Conservation (phyloP, 1,140 invertebrate genomes). For the Teleogryllus occipitalis region DNA sequence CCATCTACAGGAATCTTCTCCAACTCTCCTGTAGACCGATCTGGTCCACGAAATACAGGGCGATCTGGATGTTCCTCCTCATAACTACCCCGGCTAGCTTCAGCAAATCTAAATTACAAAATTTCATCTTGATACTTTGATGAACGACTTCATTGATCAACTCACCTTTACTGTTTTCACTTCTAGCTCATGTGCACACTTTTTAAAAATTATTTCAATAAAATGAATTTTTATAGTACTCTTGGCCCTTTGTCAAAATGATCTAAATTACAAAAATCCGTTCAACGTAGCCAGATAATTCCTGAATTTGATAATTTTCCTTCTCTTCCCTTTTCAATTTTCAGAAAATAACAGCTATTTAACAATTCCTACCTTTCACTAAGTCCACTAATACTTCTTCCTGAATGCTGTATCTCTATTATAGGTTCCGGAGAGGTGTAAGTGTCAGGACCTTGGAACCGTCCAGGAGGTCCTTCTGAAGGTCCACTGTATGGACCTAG, state of each 20-base stretch:
- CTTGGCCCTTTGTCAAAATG: too few relatives aligned
- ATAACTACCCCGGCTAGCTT: background rate
- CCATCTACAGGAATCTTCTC: background rate
- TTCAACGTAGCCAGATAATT: too few relatives aligned
- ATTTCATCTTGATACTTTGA: background rate
- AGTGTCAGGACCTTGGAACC: background rate
- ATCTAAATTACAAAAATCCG: too few relatives aligned
- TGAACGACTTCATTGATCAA: background rate
- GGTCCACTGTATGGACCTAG: background rate
- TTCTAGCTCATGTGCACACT: too few relatives aligned
- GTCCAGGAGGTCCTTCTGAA: background rate
- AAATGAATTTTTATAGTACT: too few relatives aligned
- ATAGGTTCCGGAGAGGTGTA: background rate
- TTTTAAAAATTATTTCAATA: too few relatives aligned
- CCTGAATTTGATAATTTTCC: too few relatives aligned
- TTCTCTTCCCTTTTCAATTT: too few relatives aligned
- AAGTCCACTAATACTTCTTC: background rate
- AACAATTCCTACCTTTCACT: background rate
- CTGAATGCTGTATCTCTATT: background rate
- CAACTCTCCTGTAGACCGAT: background rate
- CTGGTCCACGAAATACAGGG: slow-evolving; percentile 18
- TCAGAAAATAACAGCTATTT: too few relatives aligned
- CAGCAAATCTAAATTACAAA: background rate
- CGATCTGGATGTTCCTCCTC: slow-evolving; percentile 8
- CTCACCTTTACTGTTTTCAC: background rate